Evolutionary conservation across 2,888 invertebrate genomes (phyloP), one percentile per base, ranked within the genome.

Genomic region (Odontothrips loti): DNA sequence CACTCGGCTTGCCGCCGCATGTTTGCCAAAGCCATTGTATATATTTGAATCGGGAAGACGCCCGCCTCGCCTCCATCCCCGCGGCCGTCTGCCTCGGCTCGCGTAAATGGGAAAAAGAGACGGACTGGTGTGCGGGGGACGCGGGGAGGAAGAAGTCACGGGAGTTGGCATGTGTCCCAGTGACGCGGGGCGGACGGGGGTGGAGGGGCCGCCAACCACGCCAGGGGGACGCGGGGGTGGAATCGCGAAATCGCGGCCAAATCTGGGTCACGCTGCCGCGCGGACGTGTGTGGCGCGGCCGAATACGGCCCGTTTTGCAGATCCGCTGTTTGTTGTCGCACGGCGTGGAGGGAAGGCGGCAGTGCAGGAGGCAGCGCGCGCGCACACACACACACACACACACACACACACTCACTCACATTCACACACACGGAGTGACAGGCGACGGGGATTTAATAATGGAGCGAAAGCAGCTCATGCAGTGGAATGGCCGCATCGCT

Each of bases 1-100:
- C n/a, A n/a, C n/a, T n/a, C 34, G 34, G 68, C 68, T 0, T 0
- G 27, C 68, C 68, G 34, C 34, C 68, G 23, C 68, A 75, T 75
- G 68, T 75, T 75, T 75, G 68, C 68, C 68, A 75, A 75, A 23
- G 68, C 68, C 27, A 75, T 75, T 75, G 68, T 75, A 75, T 75
- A 75, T 75, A 75, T 75, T 75, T 75, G 68, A 75, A 75, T 75
- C 68, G 23, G 23, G 23, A 75, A 75, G 68, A n/a, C 58, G 58
- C 3, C 34, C 58, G 58, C 58, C 58, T 11, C 17, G 58, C 15
- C 34, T 43, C 34, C 34, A 6, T 4, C 34, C 34, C 34, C 3
- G 3, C 3, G 34, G 34, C 34, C 34, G 34, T 43, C 34, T 43
- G 34, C 34, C 34, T 43, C 34, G 34, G 34, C 34, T 58, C 68